Conservation (phyloP, 37 sponge, comb jelly and placozoan genomes). For the Axinella damicornis region DNA sequence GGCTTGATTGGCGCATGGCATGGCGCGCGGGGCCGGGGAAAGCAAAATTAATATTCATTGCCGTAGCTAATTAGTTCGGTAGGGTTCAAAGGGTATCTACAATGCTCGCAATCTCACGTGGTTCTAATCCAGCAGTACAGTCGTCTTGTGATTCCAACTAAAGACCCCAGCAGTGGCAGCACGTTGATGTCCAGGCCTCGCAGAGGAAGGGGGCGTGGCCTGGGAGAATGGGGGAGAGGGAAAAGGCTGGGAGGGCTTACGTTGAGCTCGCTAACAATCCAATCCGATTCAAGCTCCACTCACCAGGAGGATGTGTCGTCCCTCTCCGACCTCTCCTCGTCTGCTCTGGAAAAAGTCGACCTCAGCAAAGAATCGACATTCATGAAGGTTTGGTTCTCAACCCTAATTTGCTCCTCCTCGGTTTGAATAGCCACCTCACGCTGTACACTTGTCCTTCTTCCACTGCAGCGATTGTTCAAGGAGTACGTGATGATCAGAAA, state of each 20-base stretch:
- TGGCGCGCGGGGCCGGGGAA: no score
- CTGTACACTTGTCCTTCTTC: no score
- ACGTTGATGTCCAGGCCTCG: no score
- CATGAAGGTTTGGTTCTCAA: constrained; percentile 15
- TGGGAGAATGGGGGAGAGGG: background rate
- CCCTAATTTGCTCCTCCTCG: background rate
- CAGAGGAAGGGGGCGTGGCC: background rate
- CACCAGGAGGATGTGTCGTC: constrained; percentile 33
- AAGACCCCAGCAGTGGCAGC: background rate
- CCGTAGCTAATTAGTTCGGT: no score
- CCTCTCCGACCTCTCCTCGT: constrained; percentile 23
- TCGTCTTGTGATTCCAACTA: background rate
- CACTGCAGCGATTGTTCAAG: constrained; percentile 52
- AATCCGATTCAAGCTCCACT: background rate
- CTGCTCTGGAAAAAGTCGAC: background rate
- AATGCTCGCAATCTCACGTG: no score
- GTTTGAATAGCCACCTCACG: background rate
- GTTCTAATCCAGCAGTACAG: background rate
- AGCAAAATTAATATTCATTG: no score
- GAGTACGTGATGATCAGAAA: constrained; percentile 58
- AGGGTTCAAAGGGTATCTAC: no score
- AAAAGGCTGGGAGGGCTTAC: background rate
- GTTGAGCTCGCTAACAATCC: no score
- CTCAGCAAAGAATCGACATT: constrained; percentile 27
- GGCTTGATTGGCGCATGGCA: no score